phyloP scores from a whole-genome alignment of 2,888 invertebrate genomes.

The Zonitis immaculata region DNA sequence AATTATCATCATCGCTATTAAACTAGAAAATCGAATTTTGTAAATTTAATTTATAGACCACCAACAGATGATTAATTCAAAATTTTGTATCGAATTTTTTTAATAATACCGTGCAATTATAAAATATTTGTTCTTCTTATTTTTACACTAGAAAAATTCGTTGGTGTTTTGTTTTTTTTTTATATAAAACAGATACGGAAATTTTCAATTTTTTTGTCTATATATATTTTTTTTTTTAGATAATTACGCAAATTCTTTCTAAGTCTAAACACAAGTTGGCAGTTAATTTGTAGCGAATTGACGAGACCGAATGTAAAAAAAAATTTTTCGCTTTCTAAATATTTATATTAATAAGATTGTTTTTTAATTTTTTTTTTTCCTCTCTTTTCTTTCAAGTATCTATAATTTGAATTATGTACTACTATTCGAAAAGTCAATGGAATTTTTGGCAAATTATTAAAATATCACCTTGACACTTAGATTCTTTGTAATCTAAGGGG shows the following conservation, averaged over 20 bases:
- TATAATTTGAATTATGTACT: neutral
- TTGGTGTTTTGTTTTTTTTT: neutral
- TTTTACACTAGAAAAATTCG: neutral
- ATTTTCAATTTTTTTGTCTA: neutral
- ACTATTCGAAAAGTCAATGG: neutral
- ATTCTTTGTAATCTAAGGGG: no score
- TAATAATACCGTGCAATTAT: neutral
- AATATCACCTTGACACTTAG: neutral
- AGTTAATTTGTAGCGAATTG: neutral
- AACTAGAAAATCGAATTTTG: no score
- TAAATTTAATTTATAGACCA: no score
- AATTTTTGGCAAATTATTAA: neutral
- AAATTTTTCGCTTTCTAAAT: neutral
- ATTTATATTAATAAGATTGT: neutral
- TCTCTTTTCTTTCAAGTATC: no score
- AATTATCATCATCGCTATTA: neutral
- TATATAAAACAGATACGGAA: neutral
- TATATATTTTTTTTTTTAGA: neutral
- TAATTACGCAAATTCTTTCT: neutral
- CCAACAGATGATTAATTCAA: neutral
- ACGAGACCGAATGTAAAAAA: neutral
- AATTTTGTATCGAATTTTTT: no score
- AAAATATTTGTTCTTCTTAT: neutral
- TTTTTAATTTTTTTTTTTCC: neutral
- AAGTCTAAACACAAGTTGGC: neutral